Conservation (phyloP, 2,888 invertebrate genomes). For the Lamellibrachia columna region DNA sequence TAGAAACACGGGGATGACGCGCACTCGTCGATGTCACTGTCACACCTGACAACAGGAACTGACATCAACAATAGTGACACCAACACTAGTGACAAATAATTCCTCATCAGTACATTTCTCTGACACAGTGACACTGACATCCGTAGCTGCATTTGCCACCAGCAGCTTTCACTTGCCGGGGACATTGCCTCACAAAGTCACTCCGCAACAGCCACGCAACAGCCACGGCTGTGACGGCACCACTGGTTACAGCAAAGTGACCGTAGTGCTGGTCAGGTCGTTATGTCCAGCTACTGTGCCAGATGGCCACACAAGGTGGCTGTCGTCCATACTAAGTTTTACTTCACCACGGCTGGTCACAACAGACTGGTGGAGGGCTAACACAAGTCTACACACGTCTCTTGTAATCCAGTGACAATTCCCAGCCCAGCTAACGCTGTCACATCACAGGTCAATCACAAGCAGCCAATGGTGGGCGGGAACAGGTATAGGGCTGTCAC, state of each 20-base stretch:
- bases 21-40: slow-evolving; percentile 51
- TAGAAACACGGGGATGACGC: slow-evolving; percentile 44
- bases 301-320: not conserved
- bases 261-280: not conserved
- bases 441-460: slow-evolving; percentile 10
- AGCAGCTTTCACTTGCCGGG: not conserved
- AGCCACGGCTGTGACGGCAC: not conserved
- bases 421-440: not conserved
- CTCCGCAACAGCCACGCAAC: not conserved
- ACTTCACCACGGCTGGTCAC: not conserved
- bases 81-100: not conserved
- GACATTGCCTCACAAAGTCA: slow-evolving; percentile 1
- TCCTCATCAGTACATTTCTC: not conserved
- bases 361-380: not conserved
- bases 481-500: not conserved
- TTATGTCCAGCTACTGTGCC: not conserved
- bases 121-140: not conserved
- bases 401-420: not conserved
- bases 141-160: not conserved
- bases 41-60: slow-evolving; percentile 44
- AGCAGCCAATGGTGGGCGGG: not conserved
- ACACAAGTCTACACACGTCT: slow-evolving; percentile 5
- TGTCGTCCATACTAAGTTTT: not conserved
- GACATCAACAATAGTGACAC: slow-evolving; percentile 22
- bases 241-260: not conserved